A percentile compares a stretch with the other conserved stretches of the same genome.
These are phyloP conservation scores for Reticulitermes lucifugus DNA, from an alignment of 2,888 invertebrate species.

Conservation along the genomic window DNA sequence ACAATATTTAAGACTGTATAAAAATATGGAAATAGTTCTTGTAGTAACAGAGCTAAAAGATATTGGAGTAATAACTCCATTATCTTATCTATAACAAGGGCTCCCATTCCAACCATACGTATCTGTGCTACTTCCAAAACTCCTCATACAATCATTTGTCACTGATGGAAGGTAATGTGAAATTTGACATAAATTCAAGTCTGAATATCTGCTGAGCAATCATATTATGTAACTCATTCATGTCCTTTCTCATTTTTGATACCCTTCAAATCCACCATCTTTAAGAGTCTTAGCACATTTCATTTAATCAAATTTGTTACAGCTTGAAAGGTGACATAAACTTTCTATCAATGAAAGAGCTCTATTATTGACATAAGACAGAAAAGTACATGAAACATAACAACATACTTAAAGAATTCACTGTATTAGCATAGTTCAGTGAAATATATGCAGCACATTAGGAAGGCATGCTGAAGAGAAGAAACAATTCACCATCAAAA, in stretches of 20 bases:
- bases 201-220: not conserved
- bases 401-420: too few relatives aligned
- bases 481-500: too few relatives aligned
- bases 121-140: not conserved
- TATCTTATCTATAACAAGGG: not conserved
- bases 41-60: conserved; percentile 28
- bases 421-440: too few relatives aligned
- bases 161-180: not conserved
- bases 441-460: too few relatives aligned
- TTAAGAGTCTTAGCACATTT: too few relatives aligned
- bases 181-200: not conserved
- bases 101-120: not conserved
- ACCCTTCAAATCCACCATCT: too few relatives aligned
- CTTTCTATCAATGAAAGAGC: too few relatives aligned
- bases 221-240: not conserved
- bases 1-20: conserved; percentile 28
- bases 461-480: too few relatives aligned
- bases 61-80: conserved; percentile 1
- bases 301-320: too few relatives aligned
- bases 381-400: too few relatives aligned
- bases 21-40: conserved; percentile 37
- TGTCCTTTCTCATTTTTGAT: not conserved
- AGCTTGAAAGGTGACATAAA: too few relatives aligned
- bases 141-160: not conserved
- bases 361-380: too few relatives aligned